These are phyloP conservation scores for Vidua macroura DNA, from an alignment of 2,113 vertebrate genomes.

Conservation along the genomic window DNA sequence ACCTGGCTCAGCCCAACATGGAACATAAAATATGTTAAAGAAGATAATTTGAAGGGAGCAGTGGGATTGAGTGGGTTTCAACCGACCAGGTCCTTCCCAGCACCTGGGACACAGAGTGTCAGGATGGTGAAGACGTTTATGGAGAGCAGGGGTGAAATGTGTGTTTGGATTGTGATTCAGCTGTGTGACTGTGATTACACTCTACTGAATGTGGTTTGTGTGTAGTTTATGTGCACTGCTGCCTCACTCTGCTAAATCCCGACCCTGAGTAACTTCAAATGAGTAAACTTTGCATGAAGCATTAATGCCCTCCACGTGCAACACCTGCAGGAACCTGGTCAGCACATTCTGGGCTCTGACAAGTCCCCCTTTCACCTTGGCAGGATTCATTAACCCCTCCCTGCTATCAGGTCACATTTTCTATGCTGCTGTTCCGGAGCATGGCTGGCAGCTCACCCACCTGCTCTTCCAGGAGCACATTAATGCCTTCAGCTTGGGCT, in stretches of 20 bases:
- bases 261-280: neutral
- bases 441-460: neutral
- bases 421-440: neutral
- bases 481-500: neutral
- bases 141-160: neutral
- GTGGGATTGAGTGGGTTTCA: neutral
- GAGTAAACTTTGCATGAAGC: neutral
- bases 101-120: neutral
- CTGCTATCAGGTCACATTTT: neutral
- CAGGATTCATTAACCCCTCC: neutral
- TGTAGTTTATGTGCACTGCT: neutral
- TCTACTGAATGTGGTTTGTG: neutral
- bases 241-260: neutral
- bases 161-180: neutral
- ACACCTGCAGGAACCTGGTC: neutral
- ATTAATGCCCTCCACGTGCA: fast-evolving
- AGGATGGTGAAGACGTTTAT: neutral
- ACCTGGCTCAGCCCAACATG: neutral
- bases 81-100: neutral
- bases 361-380: neutral
- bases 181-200: no score
- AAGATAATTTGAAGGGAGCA: neutral
- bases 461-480: neutral
- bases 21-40: neutral
- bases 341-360: neutral